Percentiles rank a stretch among this genome's conserved stretches.
Evolutionary conservation across 2,888 invertebrate genomes (phyloP).

Genomic region (Argynnis bischoffii): DNA sequence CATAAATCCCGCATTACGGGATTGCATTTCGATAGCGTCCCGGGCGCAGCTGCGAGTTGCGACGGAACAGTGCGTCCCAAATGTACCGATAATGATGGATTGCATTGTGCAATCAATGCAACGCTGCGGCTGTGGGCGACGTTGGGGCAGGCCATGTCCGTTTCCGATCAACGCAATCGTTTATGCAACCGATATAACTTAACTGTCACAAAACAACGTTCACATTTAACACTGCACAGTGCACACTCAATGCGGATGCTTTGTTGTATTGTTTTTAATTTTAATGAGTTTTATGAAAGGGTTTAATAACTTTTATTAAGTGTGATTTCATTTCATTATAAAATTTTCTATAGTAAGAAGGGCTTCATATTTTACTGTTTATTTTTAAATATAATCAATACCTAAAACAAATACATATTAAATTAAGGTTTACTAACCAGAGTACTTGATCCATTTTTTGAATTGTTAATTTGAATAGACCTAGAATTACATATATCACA

Average conservation of each 20-base stretch:
- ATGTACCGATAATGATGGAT: slow-evolving; percentile 67
- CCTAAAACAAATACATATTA: no score
- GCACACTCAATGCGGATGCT: slow-evolving; percentile 31
- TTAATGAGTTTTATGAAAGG: slow-evolving; percentile 27
- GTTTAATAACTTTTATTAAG: slow-evolving; percentile 21
- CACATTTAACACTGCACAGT: slow-evolving; percentile 30
- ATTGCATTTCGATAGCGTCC: slow-evolving; percentile 34
- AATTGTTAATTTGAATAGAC: slow-evolving; percentile 43
- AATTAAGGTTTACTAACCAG: slow-evolving; percentile 41
- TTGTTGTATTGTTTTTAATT: slow-evolving; percentile 31
- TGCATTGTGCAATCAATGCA: slow-evolving; percentile 68
- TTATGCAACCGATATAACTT: slow-evolving; percentile 63
- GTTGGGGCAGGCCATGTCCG: slow-evolving; percentile 77
- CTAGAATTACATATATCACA: slow-evolving; percentile 51
- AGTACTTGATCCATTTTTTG: slow-evolving; percentile 44
- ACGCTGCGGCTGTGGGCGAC: slow-evolving; percentile 54
- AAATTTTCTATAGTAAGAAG: not conserved
- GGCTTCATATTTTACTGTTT: not conserved
- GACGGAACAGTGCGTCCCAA: slow-evolving; percentile 60
- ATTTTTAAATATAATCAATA: no score
- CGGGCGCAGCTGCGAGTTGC: slow-evolving; percentile 57
- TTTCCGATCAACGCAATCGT: slow-evolving; percentile 64
- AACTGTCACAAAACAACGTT: slow-evolving; percentile 32
- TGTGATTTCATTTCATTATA: slow-evolving; percentile 21
- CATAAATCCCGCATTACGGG: slow-evolving; percentile 36